Conservation (phyloP, 35 echinoderm and acorn worm genomes). For the Stichopus chloronotus region DNA sequence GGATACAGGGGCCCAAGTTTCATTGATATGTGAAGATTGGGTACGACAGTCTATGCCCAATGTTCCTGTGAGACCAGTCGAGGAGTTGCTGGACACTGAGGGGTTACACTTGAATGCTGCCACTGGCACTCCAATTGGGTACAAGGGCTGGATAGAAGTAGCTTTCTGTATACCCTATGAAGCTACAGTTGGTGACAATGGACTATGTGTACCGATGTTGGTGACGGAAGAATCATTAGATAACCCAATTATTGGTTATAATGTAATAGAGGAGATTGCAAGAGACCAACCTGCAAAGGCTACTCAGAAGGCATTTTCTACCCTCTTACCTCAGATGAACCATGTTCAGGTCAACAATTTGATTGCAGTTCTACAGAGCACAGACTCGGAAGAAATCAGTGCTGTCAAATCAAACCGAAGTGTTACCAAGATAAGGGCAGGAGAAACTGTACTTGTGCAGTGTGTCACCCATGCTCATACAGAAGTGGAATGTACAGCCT, state of each 20-base stretch:
- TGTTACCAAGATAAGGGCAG: background rate
- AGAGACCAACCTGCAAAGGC: background rate
- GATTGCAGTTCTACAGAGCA: background rate
- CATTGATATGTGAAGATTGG: constrained; percentile 66
- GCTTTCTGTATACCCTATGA: background rate
- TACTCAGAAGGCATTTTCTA: background rate
- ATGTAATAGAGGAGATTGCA: constrained; percentile 45
- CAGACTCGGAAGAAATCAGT: background rate
- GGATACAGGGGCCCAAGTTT: constrained; percentile 81
- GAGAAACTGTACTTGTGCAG: background rate
- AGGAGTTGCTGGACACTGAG: constrained; percentile 1
- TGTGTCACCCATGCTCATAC: background rate
- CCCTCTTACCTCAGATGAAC: constrained; percentile 12
- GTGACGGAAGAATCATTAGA: constrained; percentile 42
- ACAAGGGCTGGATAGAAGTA: constrained; percentile 27
- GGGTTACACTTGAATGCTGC: background rate
- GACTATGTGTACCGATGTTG: constrained; percentile 5
- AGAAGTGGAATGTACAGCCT: background rate
- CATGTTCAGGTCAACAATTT: background rate
- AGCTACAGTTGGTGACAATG: background rate
- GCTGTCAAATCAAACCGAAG: background rate
- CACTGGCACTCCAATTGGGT: background rate
- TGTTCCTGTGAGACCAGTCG: constrained; percentile 29
- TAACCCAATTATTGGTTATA: constrained; percentile 33
- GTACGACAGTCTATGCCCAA: constrained; percentile 30